Base-by-base conservation (phyloP, 2,888 invertebrate species). In the Pseudanteris insignis region DNA sequence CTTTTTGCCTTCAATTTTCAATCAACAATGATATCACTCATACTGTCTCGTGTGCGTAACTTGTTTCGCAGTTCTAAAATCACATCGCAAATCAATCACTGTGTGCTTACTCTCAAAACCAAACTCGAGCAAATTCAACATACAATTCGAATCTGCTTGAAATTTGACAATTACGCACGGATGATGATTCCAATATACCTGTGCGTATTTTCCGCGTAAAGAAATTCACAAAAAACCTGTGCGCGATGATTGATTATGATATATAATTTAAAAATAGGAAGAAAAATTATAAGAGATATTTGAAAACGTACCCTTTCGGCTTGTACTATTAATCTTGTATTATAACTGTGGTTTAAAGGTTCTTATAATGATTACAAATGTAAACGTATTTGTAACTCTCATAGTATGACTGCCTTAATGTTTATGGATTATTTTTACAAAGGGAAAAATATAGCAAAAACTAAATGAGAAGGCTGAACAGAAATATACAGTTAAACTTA, bases 1-100 rank as follows among this genome's bases (percentile, higher is more conserved):
- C 18, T 32, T 18, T 47, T 36, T 24, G 2, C 13, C 28, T 14
- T 9, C 29, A 57, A 67, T n/a, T n/a, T n/a, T n/a, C n/a, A 41
- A 48, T 40, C 40, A 75, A 75, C 71, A 71, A 70, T 63, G 63
- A 71, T 75, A 75, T 74, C 73, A 75, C 73, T 74, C 72, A 70
- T 67, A 76, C 72, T 67, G 62, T 67, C 68, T 67, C 69, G 60
- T 75, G 74, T 74, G 75, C 73, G 73, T 75, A 67, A 64, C 67
- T 69, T 69, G 21, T 70, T 57, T 61, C 30, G 36, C 55, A 37
- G 44, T 61, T 43, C 38, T 13, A 47, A 36, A 50, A 50, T 50
- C 50, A 51, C 57, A 43, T 50, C 50, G 47, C 55, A 38, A 47
- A 51, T 48, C 61, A 44, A 43, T 62, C 26, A 21, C 2, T 11